A percentile compares a stretch with the other conserved stretches of the same genome.
Evolutionary conservation across 2,113 vertebrate genomes (phyloP).

Genomic region (Pedionomus torquatus): DNA sequence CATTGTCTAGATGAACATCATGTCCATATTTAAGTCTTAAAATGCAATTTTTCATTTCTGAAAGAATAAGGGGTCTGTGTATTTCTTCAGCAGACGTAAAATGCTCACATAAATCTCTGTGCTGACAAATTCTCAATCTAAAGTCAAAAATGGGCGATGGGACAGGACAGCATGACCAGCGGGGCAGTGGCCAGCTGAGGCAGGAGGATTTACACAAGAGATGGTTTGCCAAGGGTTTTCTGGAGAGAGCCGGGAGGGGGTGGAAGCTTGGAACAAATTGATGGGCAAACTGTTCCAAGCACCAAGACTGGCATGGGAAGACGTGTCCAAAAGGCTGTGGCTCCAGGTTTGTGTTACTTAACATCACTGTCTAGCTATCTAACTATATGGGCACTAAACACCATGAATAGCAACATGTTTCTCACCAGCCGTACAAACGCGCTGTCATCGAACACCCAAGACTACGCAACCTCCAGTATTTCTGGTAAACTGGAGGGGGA

Average conservation of each 20-base stretch:
- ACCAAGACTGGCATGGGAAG: neutral
- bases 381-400: neutral
- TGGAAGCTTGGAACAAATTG: conserved; percentile 22
- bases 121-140: neutral
- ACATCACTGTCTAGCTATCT: conserved; percentile 37
- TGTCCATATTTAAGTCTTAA: neutral
- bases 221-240: conserved; percentile 31
- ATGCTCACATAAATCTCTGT: neutral
- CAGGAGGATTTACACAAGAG: neutral
- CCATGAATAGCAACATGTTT: conserved; percentile 20
- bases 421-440: neutral
- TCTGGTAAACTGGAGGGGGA: neutral
- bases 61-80: neutral
- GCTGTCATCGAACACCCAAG: neutral
- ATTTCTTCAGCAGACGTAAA: neutral
- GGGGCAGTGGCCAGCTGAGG: neutral
- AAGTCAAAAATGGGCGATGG: neutral
- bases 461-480: neutral
- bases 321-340: neutral
- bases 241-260: neutral
- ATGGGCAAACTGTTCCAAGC: conserved; percentile 7
- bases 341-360: conserved; percentile 37
- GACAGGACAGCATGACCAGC: neutral
- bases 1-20: neutral
- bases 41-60: neutral